Conservation (phyloP, 2,113 vertebrate genomes). For the Pedetes capensis region DNA sequence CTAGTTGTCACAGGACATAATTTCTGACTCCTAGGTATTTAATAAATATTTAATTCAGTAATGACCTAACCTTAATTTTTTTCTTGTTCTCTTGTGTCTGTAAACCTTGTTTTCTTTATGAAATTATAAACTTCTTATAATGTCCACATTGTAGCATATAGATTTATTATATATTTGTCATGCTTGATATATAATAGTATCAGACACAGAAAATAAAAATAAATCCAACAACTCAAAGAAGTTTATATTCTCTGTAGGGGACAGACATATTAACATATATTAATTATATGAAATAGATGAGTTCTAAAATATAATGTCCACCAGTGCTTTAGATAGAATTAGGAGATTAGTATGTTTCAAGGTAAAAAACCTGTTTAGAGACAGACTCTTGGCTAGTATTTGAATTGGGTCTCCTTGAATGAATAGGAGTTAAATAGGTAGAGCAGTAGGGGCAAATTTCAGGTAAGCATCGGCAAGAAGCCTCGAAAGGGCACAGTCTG, state of each 20-base stretch:
- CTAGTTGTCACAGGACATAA: background rate
- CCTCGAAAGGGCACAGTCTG: background rate
- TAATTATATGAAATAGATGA: background rate
- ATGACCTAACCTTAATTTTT: constrained; percentile 30
- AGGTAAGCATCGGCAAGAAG: background rate
- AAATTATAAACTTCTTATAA: background rate
- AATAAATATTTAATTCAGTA: constrained; percentile 21
- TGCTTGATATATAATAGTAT: background rate
- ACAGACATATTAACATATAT: background rate
- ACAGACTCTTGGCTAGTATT: background rate
- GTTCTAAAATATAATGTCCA: background rate
- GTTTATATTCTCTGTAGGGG: background rate
- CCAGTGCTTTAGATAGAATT: background rate
- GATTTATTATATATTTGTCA: background rate
- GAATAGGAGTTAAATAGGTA: background rate
- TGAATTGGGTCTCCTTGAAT: background rate
- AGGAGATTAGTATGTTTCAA: background rate
- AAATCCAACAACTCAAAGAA: background rate
- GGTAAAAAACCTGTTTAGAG: constrained; percentile 15
- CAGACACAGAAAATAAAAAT: background rate
- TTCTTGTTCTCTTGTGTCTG: background rate
- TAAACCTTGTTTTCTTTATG: constrained; percentile 33
- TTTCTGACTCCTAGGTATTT: constrained; percentile 27
- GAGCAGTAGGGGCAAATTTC: background rate
- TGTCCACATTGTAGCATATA: background rate